phyloP scores from a whole-genome alignment of 2,797 vertebrate genomes.

The Adelosebastes latens region DNA sequence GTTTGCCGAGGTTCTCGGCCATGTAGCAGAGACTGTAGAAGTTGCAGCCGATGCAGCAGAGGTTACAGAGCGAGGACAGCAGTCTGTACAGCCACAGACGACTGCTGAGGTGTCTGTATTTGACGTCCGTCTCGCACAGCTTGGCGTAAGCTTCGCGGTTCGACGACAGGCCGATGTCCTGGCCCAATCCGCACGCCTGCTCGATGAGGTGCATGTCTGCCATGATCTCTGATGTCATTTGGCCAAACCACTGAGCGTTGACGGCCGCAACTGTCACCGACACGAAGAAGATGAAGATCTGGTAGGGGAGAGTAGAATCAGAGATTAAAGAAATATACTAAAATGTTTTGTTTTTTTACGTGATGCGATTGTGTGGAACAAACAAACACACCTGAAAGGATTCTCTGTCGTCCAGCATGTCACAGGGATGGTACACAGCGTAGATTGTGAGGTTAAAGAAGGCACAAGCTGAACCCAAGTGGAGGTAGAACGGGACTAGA shows the following conservation, averaged over 20 bases:
- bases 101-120: constrained; percentile 78
- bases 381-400: constrained; percentile 77
- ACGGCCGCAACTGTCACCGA: constrained; percentile 83
- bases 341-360: background rate
- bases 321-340: background rate
- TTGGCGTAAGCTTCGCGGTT: constrained; percentile 81
- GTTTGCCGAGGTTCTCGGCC: constrained; percentile 80
- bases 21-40: constrained; percentile 84
- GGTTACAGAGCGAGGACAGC: constrained; percentile 86
- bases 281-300: constrained; percentile 85
- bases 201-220: constrained; percentile 85
- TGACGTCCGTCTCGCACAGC: constrained; percentile 73
- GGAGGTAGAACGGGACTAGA: constrained; percentile 90
- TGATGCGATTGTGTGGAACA: background rate
- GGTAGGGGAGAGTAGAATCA: background rate
- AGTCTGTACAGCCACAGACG: constrained; percentile 80
- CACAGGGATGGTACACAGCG: constrained; percentile 83
- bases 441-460: constrained; percentile 88
- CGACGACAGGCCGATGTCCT: constrained; percentile 80
- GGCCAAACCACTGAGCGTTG: constrained; percentile 88
- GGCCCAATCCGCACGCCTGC: constrained; percentile 81
- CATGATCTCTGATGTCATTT: constrained; percentile 82
- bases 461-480: constrained; percentile 85
- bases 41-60: constrained; percentile 87
- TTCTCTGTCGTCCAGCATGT: constrained; percentile 81